Evolutionary conservation across 2,113 vertebrate species (phyloP).

Genomic region (Sterrhoptilus dennistouni): DNA sequence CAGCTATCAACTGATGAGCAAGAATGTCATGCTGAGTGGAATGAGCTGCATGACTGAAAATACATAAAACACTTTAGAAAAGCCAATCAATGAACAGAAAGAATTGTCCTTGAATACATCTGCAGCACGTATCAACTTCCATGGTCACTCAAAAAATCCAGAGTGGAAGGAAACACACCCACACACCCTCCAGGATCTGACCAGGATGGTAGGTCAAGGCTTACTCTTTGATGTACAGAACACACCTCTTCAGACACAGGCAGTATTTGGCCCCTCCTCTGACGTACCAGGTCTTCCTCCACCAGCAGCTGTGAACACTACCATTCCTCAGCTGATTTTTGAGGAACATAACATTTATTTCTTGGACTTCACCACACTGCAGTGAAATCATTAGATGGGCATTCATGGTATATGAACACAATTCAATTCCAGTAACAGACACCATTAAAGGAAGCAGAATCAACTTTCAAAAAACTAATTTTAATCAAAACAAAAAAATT

Average conservation of each 20-base stretch:
- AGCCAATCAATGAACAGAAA: neutral
- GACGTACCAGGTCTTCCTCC: neutral
- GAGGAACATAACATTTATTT: neutral
- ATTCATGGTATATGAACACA: neutral
- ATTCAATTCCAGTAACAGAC: conserved; percentile 18
- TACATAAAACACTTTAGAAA: neutral
- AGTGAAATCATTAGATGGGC: neutral
- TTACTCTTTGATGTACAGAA: neutral
- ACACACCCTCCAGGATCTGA: neutral
- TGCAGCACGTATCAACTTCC: neutral
- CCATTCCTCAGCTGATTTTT: neutral
- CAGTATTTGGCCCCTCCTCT: neutral
- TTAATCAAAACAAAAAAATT: conserved; percentile 97
- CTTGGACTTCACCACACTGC: neutral
- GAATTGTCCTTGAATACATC: neutral
- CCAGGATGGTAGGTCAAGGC: fast-evolving
- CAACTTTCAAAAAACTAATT: conserved; percentile 95
- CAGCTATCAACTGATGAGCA: neutral
- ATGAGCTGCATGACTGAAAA: neutral
- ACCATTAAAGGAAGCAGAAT: conserved; percentile 79
- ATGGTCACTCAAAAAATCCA: neutral
- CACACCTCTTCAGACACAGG: neutral
- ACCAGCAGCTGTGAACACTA: neutral
- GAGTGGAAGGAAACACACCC: neutral
- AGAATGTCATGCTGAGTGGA: neutral